Evolutionary conservation across 2,888 invertebrate genomes (phyloP).

Genomic region (Acleris laterana): DNA sequence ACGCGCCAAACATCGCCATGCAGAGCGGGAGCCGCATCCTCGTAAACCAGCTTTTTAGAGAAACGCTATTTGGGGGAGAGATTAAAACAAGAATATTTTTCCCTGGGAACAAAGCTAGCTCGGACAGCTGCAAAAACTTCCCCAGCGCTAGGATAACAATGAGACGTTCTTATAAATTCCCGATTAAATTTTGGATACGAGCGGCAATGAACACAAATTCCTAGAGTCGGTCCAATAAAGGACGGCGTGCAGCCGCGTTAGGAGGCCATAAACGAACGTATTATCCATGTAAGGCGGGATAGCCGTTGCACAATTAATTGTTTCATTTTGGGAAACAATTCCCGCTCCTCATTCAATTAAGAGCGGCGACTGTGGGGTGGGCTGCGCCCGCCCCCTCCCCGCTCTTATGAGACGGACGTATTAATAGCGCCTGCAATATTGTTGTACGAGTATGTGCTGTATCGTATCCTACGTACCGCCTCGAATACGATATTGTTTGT

Average conservation of each 20-base stretch:
- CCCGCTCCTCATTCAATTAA: conserved; percentile 85
- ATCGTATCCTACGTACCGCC: conserved; percentile 79
- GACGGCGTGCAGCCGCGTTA: conserved; percentile 83
- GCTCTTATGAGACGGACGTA: conserved; percentile 83
- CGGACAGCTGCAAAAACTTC: conserved; percentile 74
- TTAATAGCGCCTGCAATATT: conserved; percentile 85
- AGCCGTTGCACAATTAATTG: conserved; percentile 85
- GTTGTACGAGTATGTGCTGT: conserved; percentile 78
- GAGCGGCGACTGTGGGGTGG: conserved; percentile 79
- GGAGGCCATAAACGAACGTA: conserved; percentile 84
- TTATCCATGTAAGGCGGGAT: conserved; percentile 85
- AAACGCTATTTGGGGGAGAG: conserved; percentile 52
- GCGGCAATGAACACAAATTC: conserved; percentile 83
- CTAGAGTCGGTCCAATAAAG: conserved; percentile 83
- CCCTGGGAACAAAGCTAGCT: conserved; percentile 62
- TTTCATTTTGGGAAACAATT: conserved; percentile 85
- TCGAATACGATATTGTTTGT: conserved; percentile 84
- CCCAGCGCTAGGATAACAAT: conserved; percentile 65
- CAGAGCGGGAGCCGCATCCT: conserved; percentile 47
- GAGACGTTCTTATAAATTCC: conserved; percentile 79
- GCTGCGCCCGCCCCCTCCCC: conserved; percentile 53
- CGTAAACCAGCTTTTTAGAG: conserved; percentile 47
- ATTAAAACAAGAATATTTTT: conserved; percentile 63
- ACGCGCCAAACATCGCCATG: conserved; percentile 48
- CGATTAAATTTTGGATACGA: conserved; percentile 83